These are phyloP conservation scores for Benitochromis conjunctus DNA, from an alignment of 2,113 vertebrate species.

Conservation along the genomic window DNA sequence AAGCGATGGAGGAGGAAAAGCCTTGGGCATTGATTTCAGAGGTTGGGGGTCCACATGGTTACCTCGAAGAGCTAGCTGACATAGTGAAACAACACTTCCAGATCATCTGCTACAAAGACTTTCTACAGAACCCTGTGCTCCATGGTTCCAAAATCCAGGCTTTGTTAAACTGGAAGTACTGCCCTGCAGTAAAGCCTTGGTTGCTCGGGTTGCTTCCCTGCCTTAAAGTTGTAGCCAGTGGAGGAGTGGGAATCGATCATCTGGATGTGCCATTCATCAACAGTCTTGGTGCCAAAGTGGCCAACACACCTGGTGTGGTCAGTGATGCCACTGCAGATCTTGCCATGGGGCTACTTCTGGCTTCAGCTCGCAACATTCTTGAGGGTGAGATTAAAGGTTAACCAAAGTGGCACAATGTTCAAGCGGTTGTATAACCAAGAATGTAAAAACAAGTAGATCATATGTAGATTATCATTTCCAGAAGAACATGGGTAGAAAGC, in stretches of 20 bases:
- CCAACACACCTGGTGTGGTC: conserved; percentile 69
- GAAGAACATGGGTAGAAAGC: no score
- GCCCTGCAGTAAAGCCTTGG: neutral
- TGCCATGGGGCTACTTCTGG: conserved; percentile 75
- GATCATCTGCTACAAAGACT: neutral
- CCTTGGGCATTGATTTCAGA: conserved; percentile 20
- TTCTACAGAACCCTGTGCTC: neutral
- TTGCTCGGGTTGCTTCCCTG: conserved; percentile 39
- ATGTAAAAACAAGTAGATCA: neutral
- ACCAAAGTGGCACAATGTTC: neutral
- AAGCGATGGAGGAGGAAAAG: neutral
- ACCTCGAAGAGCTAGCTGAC: neutral
- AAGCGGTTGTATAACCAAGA: neutral
- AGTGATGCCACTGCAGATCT: conserved; percentile 70
- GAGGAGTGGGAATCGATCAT: conserved; percentile 74
- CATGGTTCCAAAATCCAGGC: neutral
- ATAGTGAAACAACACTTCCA: conserved; percentile 1
- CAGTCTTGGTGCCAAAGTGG: conserved; percentile 67
- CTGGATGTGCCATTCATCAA: conserved; percentile 71
- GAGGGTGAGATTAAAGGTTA: neutral
- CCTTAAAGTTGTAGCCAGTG: conserved; percentile 65
- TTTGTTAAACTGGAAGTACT: neutral
- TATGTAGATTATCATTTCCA: no score
- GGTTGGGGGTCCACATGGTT: neutral
- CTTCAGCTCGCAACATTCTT: conserved; percentile 68